Conservation (phyloP, 2,797 vertebrate species). For the Alca torda region DNA sequence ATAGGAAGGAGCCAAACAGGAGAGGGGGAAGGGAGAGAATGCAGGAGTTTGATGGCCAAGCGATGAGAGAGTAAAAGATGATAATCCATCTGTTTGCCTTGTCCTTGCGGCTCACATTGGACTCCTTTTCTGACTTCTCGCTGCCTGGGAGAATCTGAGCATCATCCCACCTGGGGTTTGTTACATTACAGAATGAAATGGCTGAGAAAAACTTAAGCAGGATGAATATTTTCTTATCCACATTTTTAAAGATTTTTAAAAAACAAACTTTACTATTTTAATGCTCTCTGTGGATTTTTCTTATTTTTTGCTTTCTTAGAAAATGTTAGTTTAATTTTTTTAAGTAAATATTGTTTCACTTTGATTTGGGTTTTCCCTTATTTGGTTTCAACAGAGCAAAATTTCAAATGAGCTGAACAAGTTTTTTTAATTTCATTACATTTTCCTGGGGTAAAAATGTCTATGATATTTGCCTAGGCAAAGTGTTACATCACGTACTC, state of each 20-base stretch:
- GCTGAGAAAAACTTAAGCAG: neutral
- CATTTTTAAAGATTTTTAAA: neutral
- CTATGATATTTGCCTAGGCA: slow-evolving; percentile 51
- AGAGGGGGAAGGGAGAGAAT: slow-evolving; percentile 17
- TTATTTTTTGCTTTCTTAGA: neutral
- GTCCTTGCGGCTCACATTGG: rapidly evolving
- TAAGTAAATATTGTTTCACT: neutral
- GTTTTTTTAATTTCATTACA: neutral
- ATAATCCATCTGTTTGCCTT: neutral
- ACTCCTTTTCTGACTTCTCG: neutral
- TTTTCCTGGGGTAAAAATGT: slow-evolving; percentile 43
- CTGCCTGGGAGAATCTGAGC: neutral
- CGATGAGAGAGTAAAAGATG: rapidly evolving
- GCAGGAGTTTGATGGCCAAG: neutral
- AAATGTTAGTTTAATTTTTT: neutral
- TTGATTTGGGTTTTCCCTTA: neutral
- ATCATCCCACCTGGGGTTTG: neutral
- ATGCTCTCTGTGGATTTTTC: neutral
- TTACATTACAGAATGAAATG: neutral
- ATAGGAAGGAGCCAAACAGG: slow-evolving; percentile 56
- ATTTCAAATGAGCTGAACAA: neutral
- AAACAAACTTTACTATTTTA: neutral
- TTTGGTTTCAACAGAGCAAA: slow-evolving; percentile 20
- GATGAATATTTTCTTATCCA: neutral
- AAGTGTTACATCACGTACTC: slow-evolving; percentile 63